Evolutionary conservation across 2,888 invertebrate genomes (phyloP).

Genomic region (Chymomyza amoena): DNA sequence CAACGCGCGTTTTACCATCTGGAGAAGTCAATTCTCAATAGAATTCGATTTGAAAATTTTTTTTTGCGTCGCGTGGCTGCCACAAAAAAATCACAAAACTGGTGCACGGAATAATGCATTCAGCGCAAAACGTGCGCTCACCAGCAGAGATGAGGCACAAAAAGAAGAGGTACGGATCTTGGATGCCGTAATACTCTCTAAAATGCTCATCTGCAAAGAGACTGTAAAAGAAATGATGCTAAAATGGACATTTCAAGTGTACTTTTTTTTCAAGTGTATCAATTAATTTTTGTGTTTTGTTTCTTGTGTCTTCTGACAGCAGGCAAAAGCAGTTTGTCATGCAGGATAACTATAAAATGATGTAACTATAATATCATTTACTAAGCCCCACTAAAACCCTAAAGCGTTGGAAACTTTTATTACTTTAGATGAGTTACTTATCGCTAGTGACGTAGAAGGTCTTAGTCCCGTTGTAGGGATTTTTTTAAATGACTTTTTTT

Average conservation of each 20-base stretch:
- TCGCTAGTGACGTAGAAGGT: background rate
- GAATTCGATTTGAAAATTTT: background rate
- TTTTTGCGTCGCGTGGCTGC: slow-evolving; percentile 28
- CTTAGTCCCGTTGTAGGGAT: background rate
- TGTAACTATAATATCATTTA: slow-evolving; percentile 56
- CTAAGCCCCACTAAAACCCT: background rate
- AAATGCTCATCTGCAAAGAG: background rate
- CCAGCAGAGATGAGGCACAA: slow-evolving; percentile 77
- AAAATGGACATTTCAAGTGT: background rate
- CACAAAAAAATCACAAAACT: slow-evolving; percentile 49
- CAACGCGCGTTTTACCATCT: background rate
- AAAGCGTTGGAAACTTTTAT: background rate
- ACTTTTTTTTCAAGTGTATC: background rate
- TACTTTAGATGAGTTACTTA: background rate
- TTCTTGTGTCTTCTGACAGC: slow-evolving; percentile 12
- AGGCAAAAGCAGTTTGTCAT: slow-evolving; percentile 75
- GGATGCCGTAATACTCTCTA: background rate
- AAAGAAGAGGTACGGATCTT: slow-evolving; percentile 72
- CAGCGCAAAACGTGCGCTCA: slow-evolving; percentile 71
- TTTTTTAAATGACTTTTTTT: background rate
- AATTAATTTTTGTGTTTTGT: background rate
- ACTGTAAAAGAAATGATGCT: background rate
- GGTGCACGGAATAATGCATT: slow-evolving; percentile 73
- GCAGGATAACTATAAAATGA: slow-evolving; percentile 72
- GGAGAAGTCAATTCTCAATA: background rate